Percentiles rank a stretch among this genome's conserved stretches.
These are phyloP conservation scores for Saccostrea echinata DNA, from an alignment of 1,140 invertebrate species.

Conservation along the genomic window DNA sequence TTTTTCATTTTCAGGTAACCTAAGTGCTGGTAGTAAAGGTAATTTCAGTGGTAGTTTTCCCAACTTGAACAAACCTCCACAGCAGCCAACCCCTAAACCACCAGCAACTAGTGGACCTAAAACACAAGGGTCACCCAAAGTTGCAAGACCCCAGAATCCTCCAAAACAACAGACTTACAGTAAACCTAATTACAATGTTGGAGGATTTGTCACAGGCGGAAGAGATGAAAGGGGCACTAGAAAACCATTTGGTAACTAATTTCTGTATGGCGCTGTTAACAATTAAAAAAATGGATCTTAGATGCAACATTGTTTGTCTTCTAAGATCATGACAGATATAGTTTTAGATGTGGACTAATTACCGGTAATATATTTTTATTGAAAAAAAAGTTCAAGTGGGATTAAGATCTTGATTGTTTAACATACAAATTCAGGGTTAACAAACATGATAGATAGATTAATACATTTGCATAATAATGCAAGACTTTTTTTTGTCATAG, in stretches of 20 bases:
- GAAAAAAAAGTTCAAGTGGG: too few species aligned
- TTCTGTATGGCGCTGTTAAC: not conserved
- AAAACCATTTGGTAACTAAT: slow-evolving; percentile 74
- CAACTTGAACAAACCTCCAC: not conserved
- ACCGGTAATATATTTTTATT: too few species aligned
- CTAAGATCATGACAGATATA: too few species aligned
- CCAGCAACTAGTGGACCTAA: slow-evolving; percentile 46
- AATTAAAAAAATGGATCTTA: too few species aligned
- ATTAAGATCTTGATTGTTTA: too few species aligned
- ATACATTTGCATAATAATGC: too few species aligned
- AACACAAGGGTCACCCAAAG: slow-evolving; percentile 2
- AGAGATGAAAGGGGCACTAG: slow-evolving; percentile 69
- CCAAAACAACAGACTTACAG: slow-evolving; percentile 27
- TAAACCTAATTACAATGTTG: slow-evolving; percentile 61
- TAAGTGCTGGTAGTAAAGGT: not conserved
- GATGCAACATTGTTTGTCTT: too few species aligned
- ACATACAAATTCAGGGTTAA: too few species aligned
- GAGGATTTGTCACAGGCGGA: slow-evolving; percentile 77
- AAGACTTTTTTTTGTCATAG: too few species aligned
- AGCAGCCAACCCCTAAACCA: slow-evolving; percentile 55
- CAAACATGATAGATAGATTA: too few species aligned
- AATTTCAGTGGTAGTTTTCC: slow-evolving; percentile 35
- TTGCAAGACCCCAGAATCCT: slow-evolving; percentile 39
- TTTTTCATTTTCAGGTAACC: not conserved
- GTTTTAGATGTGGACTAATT: too few species aligned